phyloP scores from a whole-genome alignment of 2,888 invertebrate genomes.

The Brachypterus glaber region DNA sequence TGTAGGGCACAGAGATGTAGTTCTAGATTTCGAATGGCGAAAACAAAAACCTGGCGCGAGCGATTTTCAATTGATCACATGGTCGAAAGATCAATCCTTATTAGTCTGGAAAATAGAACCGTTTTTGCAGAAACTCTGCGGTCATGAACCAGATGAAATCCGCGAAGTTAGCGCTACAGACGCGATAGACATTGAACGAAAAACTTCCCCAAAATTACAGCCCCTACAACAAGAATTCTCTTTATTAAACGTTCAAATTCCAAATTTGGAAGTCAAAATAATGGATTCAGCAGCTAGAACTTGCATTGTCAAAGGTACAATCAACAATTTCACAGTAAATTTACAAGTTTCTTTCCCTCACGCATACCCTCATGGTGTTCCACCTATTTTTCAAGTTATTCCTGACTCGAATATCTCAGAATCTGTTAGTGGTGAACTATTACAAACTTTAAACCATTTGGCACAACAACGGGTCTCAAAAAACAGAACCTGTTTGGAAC shows the following conservation, averaged over 20 bases:
- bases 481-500: conserved; percentile 78
- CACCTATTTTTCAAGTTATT: conserved; percentile 52
- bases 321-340: conserved; percentile 46
- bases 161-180: conserved; percentile 14
- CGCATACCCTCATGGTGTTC: conserved; percentile 61
- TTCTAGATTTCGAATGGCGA: conserved; percentile 91
- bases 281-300: conserved; percentile 45
- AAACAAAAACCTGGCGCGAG: conserved; percentile 49
- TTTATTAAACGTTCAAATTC: conserved; percentile 63
- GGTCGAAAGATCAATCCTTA: conserved; percentile 90
- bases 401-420: conserved; percentile 59
- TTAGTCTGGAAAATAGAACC: conserved; percentile 86
- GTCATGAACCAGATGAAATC: conserved; percentile 52
- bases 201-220: conserved; percentile 43
- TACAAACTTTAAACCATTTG: conserved; percentile 72
- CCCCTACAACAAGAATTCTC: conserved; percentile 68
- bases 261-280: conserved; percentile 54
- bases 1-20: conserved; percentile 74
- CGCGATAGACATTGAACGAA: conserved; percentile 11
- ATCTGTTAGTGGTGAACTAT: conserved; percentile 58
- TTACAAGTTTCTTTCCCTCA: conserved; percentile 61
- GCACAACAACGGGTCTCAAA: conserved; percentile 75
- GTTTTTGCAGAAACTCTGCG: conserved; percentile 71
- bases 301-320: conserved; percentile 49
- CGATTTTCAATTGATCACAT: conserved; percentile 82